Evolutionary conservation across 2,888 invertebrate genomes (phyloP).

Genomic region (Melanophora roralis): DNA sequence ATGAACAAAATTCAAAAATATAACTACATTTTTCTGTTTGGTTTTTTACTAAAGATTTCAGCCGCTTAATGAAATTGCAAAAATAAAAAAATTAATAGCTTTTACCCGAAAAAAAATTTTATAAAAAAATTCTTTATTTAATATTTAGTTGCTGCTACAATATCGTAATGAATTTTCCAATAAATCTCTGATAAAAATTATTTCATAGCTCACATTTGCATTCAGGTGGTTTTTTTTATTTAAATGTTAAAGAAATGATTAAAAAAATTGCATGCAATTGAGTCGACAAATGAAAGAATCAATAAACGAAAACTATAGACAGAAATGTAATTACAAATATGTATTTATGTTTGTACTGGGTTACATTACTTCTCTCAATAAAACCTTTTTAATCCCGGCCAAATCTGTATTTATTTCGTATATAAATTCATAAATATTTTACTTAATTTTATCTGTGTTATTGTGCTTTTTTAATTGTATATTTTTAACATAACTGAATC

Average conservation of each 20-base stretch:
- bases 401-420: slow-evolving; percentile 11
- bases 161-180: slow-evolving; percentile 11
- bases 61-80: too few species aligned
- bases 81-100: too few species aligned
- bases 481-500: not conserved
- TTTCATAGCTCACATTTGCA: not conserved
- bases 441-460: slow-evolving; percentile 1
- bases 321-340: not conserved
- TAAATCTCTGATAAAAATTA: not conserved
- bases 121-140: not conserved
- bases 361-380: slow-evolving; percentile 1
- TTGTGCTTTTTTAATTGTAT: not conserved
- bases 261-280: slow-evolving; percentile 6
- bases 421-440: slow-evolving; percentile 27
- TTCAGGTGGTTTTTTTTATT: not conserved
- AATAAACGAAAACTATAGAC: not conserved
- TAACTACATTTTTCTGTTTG: too few species aligned
- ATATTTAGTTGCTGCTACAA: not conserved
- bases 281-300: not conserved
- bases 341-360: too few species aligned
- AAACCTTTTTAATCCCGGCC: slow-evolving; percentile 15
- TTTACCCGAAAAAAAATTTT: not conserved
- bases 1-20: too few species aligned
- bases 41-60: too few species aligned
- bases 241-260: not conserved